Evolutionary conservation across 2,888 invertebrate species (phyloP).

Genomic region (Pediacus dermestoides): DNA sequence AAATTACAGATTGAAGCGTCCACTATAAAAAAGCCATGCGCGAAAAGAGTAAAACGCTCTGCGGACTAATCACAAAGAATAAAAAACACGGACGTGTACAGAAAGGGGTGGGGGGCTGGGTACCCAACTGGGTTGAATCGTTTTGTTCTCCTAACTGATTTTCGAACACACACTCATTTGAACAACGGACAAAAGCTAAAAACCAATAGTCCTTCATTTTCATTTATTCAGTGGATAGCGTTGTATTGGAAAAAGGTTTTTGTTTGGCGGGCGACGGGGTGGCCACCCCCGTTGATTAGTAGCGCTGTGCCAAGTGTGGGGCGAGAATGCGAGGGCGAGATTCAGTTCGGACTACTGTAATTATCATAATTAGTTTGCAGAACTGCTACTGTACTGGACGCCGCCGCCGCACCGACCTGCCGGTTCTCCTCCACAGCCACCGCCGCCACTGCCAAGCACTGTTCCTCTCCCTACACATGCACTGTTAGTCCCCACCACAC

Average conservation of each 20-base stretch:
- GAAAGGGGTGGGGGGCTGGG: constrained; percentile 23
- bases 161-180: constrained; percentile 47
- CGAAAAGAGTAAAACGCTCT: constrained; percentile 50
- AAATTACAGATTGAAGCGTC: constrained; percentile 52
- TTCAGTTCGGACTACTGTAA: constrained; percentile 40
- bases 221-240: constrained; percentile 51
- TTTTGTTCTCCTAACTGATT: constrained; percentile 52
- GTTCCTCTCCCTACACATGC: no score
- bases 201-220: constrained; percentile 53
- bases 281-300: constrained; percentile 39
- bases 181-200: constrained; percentile 52
- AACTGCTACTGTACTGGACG: constrained; percentile 34
- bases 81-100: constrained; percentile 48
- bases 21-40: constrained; percentile 51
- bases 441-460: not conserved
- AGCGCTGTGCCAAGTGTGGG: constrained; percentile 35
- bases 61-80: constrained; percentile 52
- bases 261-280: constrained; percentile 42
- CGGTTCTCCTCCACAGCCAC: constrained; percentile 7
- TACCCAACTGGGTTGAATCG: constrained; percentile 34
- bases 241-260: constrained; percentile 52
- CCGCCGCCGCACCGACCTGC: constrained; percentile 20
- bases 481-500: no score
- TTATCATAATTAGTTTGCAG: constrained; percentile 47
- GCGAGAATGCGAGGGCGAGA: constrained; percentile 28